A percentile compares a stretch with the other conserved stretches of the same genome.
These are phyloP conservation scores for Eciton burchellii DNA, from an alignment of 1,140 invertebrate species.

Conservation along the genomic window DNA sequence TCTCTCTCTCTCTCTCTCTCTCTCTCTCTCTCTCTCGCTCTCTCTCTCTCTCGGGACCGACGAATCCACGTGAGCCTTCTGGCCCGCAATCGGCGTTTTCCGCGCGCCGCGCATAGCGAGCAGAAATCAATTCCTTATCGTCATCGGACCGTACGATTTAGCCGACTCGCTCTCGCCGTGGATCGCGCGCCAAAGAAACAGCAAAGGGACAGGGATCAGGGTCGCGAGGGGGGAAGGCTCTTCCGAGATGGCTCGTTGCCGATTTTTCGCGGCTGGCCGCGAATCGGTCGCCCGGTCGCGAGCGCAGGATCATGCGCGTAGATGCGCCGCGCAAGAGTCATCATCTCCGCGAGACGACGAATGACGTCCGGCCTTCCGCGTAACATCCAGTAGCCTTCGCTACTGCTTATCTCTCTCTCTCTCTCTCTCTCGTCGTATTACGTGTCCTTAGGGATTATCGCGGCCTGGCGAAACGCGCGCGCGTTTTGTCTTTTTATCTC, in stretches of 20 bases:
- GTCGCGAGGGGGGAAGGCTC: neutral
- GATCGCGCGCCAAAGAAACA: neutral
- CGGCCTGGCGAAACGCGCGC: no score
- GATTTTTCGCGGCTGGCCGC: slow-evolving; percentile 32
- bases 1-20: no score
- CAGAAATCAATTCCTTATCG: neutral
- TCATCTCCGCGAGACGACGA: no score
- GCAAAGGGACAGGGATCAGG: neutral
- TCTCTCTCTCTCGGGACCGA: neutral
- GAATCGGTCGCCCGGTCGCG: neutral
- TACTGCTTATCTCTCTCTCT: no score
- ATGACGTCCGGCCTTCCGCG: no score
- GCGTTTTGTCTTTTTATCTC: no score
- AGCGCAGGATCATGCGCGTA: slow-evolving; percentile 25
- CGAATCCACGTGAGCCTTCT: neutral
- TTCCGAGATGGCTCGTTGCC: neutral
- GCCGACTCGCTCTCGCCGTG: no score
- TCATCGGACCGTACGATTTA: slow-evolving; percentile 11
- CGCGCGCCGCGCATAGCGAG: neutral
- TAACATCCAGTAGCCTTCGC: no score
- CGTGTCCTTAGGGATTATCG: no score
- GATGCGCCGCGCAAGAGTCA: neutral
- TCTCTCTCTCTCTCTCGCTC: no score
- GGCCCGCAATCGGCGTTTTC: neutral
- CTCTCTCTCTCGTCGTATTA: no score